These are phyloP conservation scores for Ladona fulva DNA, from an alignment of 1,140 invertebrate species.

Conservation along the genomic window DNA sequence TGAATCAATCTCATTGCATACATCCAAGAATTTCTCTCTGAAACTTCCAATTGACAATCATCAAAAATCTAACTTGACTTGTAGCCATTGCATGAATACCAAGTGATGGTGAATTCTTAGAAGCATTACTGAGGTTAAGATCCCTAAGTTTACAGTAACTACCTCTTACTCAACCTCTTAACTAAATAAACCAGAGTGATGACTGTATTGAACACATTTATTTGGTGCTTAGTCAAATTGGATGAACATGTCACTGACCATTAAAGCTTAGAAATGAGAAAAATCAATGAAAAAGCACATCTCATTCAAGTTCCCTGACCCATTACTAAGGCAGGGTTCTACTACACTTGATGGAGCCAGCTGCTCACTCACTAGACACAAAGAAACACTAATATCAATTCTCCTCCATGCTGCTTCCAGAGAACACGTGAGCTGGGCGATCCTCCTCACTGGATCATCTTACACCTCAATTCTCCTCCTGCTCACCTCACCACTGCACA, in stretches of 20 bases:
- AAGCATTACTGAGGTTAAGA: too few relatives aligned
- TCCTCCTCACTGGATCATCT: not conserved
- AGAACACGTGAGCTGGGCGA: not conserved
- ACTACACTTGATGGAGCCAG: not conserved
- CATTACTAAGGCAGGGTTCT: not conserved
- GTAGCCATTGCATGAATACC: too few relatives aligned
- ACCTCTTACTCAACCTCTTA: not conserved
- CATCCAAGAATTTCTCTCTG: too few relatives aligned
- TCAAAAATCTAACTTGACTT: too few relatives aligned
- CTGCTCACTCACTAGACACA: not conserved
- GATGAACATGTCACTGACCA: conserved; percentile 4
- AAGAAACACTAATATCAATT: not conserved
- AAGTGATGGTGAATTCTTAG: too few relatives aligned
- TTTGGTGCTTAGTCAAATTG: not conserved
- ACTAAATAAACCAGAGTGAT: not conserved
- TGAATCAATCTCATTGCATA: too few relatives aligned
- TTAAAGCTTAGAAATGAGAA: not conserved
- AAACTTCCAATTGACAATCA: too few relatives aligned
- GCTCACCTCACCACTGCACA: conserved; percentile 1
- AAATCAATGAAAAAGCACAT: conserved; percentile 6
- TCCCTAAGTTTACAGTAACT: too few relatives aligned
- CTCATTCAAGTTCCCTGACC: not conserved
- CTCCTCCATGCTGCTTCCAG: not conserved
- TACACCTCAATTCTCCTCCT: not conserved
- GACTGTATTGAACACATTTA: not conserved